Evolutionary conservation across 1,140 invertebrate genomes (phyloP), one percentile per base, ranked within the genome.

Genomic region (Maconellicoccus hirsutus): DNA sequence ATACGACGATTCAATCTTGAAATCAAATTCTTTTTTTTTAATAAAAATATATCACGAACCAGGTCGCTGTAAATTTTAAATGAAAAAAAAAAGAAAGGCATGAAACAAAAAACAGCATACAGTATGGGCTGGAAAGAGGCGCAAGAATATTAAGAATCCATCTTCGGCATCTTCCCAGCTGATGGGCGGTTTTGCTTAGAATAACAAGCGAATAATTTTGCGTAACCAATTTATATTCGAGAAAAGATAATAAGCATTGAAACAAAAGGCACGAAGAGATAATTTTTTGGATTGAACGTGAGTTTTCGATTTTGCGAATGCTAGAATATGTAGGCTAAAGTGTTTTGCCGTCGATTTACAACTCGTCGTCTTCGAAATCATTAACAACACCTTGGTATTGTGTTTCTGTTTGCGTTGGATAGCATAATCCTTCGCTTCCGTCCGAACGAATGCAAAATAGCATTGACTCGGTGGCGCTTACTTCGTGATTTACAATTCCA

Each of bases 391-490:
- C 84, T 23, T 85, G 86, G 70, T 86, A 86, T 66, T 87, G 86
- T 71, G 82, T 83, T 25, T 83, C 80, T 70, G 84, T 83, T 72
- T 84, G 84, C 1, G 88, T 91, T 0, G 89, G 88, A 78, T 88
- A 93, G 77, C 90, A 93, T 52, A 91, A 82, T 0, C 90, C 88
- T 81, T 94, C 91, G 14, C 84, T 84, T 3, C 91, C 91, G 74
- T 94, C 91, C 70, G 86, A 84, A 72, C 86, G 83, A 74, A 93
- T 92, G 77, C 91, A 93, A 81, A 94, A 94, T 0, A 95, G 80
- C 23, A 88, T 78, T 14, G 86, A 88, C 79, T 94, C 92, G 12
- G 90, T 83, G 3, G 84, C 79, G 1, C 91, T 90, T 0, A 89
- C 85, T 77, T 93, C 89, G 74, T 91, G 89, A 0, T 88, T 87